These are phyloP conservation scores for Telmatherina bonti DNA, from an alignment of 2,797 vertebrate species.

Conservation along the genomic window DNA sequence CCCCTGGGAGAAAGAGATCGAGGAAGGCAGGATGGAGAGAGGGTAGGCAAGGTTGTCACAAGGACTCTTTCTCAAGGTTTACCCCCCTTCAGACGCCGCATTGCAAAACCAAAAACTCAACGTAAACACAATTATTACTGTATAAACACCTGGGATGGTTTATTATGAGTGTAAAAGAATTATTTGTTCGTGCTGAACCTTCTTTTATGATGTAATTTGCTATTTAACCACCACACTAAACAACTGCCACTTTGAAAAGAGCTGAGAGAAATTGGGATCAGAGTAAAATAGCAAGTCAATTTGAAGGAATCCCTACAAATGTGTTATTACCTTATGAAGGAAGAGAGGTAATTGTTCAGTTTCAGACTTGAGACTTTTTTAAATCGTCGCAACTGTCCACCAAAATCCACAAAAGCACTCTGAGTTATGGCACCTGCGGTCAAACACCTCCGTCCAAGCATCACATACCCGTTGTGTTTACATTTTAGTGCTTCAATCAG, in stretches of 20 bases:
- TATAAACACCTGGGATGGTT: constrained; percentile 44
- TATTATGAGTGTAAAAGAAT: constrained; percentile 33
- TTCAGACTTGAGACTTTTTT: constrained; percentile 41
- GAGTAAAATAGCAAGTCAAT: constrained; percentile 58
- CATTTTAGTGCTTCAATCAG: constrained; percentile 46
- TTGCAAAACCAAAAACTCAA: constrained; percentile 35
- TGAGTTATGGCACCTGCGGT: constrained; percentile 72
- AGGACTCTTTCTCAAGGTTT: constrained; percentile 69
- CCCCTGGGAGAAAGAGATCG: constrained; percentile 65
- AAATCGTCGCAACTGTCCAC: constrained; percentile 66
- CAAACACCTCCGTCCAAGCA: constrained; percentile 61
- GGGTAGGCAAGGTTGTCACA: constrained; percentile 47
- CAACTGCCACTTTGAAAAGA: constrained; percentile 45
- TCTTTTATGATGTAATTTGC: constrained; percentile 37
- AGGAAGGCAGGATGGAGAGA: constrained; percentile 55
- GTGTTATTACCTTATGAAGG: constrained; percentile 44
- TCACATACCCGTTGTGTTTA: constrained; percentile 69
- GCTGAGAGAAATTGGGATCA: constrained; percentile 39
- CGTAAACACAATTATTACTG: constrained; percentile 41
- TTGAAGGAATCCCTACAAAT: constrained; percentile 42
- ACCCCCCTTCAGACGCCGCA: constrained; percentile 38
- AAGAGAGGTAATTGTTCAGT: constrained; percentile 40
- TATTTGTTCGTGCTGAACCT: constrained; percentile 32
- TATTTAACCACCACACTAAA: constrained; percentile 43
- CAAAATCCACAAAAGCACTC: constrained; percentile 63